Evolutionary conservation across 2,797 vertebrate species (phyloP).

Genomic region (Mus spretus): DNA sequence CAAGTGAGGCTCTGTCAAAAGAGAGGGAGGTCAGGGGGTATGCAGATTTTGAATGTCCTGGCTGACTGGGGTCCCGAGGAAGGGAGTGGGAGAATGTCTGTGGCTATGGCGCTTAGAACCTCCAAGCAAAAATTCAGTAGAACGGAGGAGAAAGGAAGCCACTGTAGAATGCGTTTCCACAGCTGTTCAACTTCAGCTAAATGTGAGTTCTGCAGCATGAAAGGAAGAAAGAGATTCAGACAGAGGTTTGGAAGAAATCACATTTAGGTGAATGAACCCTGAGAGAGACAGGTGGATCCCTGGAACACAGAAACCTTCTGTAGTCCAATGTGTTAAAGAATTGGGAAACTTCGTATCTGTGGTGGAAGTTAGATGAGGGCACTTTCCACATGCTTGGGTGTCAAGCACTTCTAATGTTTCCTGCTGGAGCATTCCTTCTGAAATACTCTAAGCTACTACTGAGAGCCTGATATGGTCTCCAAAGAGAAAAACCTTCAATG

Average conservation of each 20-base stretch:
- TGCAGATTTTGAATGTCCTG: not conserved
- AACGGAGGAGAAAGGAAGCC: not conserved
- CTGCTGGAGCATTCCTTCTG: not conserved
- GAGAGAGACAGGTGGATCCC: not conserved
- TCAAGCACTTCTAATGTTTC: not conserved
- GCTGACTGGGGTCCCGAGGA: not conserved
- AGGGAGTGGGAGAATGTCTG: not conserved
- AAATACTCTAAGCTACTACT: not conserved
- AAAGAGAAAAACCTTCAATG: not conserved
- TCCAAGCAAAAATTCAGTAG: not conserved
- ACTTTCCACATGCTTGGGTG: not conserved
- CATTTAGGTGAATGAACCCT: not conserved
- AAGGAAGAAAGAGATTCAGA: not conserved
- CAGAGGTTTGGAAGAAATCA: not conserved
- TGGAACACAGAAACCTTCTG: not conserved
- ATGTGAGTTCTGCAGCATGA: not conserved
- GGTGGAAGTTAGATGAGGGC: not conserved
- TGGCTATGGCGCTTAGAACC: not conserved
- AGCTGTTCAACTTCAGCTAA: not conserved
- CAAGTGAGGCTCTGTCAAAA: not conserved
- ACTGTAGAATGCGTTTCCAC: not conserved
- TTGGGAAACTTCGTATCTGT: not conserved
- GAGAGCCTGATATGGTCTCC: not conserved
- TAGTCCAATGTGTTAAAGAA: not conserved
- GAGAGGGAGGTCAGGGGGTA: not conserved